Base-by-base conservation (phyloP, 2,888 invertebrate species). In the Clivina fossor region DNA sequence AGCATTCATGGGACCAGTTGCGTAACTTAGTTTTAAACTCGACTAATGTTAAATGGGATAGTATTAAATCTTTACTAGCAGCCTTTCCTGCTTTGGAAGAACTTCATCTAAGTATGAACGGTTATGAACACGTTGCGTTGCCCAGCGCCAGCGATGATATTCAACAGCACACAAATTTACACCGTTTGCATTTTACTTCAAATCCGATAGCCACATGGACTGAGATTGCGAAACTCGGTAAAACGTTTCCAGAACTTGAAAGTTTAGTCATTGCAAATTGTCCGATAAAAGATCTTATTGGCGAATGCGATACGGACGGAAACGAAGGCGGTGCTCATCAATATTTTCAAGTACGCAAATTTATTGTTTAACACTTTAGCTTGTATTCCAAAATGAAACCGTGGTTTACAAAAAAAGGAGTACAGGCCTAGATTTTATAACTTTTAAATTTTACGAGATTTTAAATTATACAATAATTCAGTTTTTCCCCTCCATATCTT, bases 71-170 rank as follows among this genome's bases (percentile, higher is more conserved):
- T 40, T 76, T 95, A 59, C 78, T 94, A 49, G 83, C 84, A 66
- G 81, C 86, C 67, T 78, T 90, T 60, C 88, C 87, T 55, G 84
- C 85, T 69, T 78, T 96, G 35, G 89, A 93, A 77, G 96, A 96
- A 75, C 78, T 97, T 61, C 95, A 96, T 75, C 76, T 96, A 66
- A 94, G 95, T 69, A 80, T 94, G 58, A 97, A 96, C 74, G 88
- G 91, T 70, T 93, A 91, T 72, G 81, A 82, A 19, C 81, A 84
- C 62, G 88, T 93, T 30, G 81, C 88, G 55, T 76, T 92, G 37
- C n/a, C n/a, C n/a, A n/a, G n/a, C n/a, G n/a, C n/a, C n/a, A 82
- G 82, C 60, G 72, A 74, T 16, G 64, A 71, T 30, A 66, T 71
- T 50, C 68, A 67, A 65, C 69, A 60, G 66, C 90, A 92, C 67